Evolutionary conservation across 2,113 vertebrate genomes (phyloP).

Genomic region (Epinephelus lanceolatus): DNA sequence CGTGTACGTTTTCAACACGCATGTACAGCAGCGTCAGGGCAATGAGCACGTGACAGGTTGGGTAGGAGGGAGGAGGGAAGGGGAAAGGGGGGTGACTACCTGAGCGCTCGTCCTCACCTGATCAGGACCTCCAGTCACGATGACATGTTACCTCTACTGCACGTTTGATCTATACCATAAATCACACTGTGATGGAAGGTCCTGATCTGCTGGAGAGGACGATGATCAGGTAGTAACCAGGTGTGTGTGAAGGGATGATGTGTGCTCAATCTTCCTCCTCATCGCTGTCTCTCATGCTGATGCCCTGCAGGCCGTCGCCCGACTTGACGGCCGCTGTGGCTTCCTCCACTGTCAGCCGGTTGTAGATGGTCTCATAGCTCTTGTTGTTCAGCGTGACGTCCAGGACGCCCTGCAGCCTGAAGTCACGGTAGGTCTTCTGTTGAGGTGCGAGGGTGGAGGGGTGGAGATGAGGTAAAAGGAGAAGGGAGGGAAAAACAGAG

Average conservation of each 20-base stretch:
- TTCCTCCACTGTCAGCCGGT: conserved; percentile 92
- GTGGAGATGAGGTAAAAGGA: neutral
- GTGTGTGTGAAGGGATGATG: neutral
- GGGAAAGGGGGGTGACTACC: neutral
- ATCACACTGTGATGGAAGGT: neutral
- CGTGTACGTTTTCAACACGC: neutral
- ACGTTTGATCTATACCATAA: neutral
- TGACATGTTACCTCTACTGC: neutral
- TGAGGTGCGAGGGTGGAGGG: neutral
- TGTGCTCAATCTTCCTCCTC: conserved; percentile 90
- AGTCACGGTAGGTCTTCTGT: conserved; percentile 97
- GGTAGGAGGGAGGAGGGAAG: too few relatives aligned
- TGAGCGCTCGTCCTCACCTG: conserved; percentile 1
- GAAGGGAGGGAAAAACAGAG: conserved; percentile 26
- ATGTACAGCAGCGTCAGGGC: neutral
- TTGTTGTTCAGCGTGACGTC: conserved; percentile 93
- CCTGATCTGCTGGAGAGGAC: conserved; percentile 5
- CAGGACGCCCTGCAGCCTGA: conserved; percentile 93
- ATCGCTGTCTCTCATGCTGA: conserved; percentile 97
- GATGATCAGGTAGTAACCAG: conserved; percentile 1
- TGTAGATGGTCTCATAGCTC: conserved; percentile 93
- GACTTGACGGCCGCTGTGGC: conserved; percentile 90
- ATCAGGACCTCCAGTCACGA: neutral
- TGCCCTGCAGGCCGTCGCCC: conserved; percentile 91
- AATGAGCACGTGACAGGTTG: neutral